Percentiles rank a stretch among this genome's conserved stretches.
These are phyloP conservation scores for Montipora sp. DNA, from an alignment of 64 coral and sea anemone species.

Conservation along the genomic window DNA sequence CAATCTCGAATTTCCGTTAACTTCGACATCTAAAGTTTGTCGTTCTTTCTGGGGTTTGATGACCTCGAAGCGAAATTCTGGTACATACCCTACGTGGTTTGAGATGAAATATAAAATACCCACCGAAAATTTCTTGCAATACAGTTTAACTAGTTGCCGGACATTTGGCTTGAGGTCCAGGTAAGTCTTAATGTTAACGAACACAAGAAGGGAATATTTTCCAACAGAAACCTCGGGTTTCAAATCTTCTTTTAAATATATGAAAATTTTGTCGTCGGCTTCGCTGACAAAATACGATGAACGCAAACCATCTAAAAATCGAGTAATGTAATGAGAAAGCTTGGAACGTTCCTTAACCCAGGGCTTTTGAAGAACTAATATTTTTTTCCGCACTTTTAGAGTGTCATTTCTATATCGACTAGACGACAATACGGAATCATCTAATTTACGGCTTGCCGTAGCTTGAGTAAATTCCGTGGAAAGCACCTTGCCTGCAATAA, in stretches of 20 bases:
- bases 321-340: constrained; percentile 77
- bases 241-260: constrained; percentile 75
- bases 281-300: constrained; percentile 74
- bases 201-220: constrained; percentile 86
- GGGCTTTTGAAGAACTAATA: constrained; percentile 71
- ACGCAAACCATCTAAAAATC: constrained; percentile 83
- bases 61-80: constrained; percentile 84
- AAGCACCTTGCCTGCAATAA: not conserved
- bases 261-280: constrained; percentile 71
- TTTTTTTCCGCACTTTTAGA: constrained; percentile 72
- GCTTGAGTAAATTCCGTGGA: constrained; percentile 16
- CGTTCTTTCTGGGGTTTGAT: constrained; percentile 77
- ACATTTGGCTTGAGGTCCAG: constrained; percentile 81
- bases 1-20: constrained; percentile 76
- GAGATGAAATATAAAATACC: constrained; percentile 86
- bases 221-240: constrained; percentile 44
- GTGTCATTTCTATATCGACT: constrained; percentile 54
- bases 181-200: constrained; percentile 89
- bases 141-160: constrained; percentile 75
- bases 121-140: constrained; percentile 89
- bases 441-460: not conserved
- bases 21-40: constrained; percentile 49
- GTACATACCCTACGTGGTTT: constrained; percentile 77
- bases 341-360: constrained; percentile 83
- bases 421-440: not conserved